A percentile compares a stretch with the other conserved stretches of the same genome.
Evolutionary conservation across 2,888 invertebrate genomes (phyloP).

Genomic region (Ephialtes manifestator): DNA sequence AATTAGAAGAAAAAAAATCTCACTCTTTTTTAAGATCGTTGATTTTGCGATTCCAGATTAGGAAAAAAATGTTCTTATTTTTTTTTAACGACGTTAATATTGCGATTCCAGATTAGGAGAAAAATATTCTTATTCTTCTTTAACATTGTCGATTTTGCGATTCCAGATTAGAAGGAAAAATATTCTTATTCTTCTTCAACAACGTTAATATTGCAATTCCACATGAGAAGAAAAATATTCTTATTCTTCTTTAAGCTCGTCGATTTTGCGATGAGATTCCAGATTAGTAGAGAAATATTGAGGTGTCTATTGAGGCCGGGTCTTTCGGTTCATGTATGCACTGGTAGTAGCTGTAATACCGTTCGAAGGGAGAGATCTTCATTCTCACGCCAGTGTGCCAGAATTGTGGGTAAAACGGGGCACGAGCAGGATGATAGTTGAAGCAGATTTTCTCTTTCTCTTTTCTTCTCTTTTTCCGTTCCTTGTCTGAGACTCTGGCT

Average conservation of each 20-base stretch:
- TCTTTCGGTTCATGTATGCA: conserved; percentile 14
- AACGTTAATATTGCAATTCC: conserved; percentile 21
- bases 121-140: background rate
- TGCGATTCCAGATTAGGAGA: too few relatives aligned
- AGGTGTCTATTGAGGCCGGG: conserved; percentile 42
- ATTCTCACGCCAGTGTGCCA: conserved; percentile 56
- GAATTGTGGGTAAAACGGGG: conserved; percentile 60
- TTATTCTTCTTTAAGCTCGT: too few relatives aligned
- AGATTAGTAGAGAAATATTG: conserved; percentile 55
- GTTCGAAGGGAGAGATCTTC: conserved; percentile 50
- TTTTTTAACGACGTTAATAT: conserved; percentile 31
- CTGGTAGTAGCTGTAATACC: conserved; percentile 29
- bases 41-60: conserved; percentile 42
- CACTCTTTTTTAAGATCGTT: conserved; percentile 7
- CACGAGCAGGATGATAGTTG: conserved; percentile 9
- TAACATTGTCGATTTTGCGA: conserved; percentile 12
- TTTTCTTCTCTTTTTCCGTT: background rate
- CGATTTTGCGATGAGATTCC: conserved; percentile 31
- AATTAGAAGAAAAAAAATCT: too few relatives aligned
- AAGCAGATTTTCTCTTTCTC: conserved; percentile 36
- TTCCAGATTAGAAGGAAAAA: conserved; percentile 54
- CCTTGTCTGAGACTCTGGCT: background rate
- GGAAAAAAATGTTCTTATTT: conserved; percentile 45
- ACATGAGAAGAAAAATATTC: too few relatives aligned
- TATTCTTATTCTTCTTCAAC: conserved; percentile 42